phyloP scores from a whole-genome alignment of 2,797 vertebrate species.

The Meda fulgida region DNA sequence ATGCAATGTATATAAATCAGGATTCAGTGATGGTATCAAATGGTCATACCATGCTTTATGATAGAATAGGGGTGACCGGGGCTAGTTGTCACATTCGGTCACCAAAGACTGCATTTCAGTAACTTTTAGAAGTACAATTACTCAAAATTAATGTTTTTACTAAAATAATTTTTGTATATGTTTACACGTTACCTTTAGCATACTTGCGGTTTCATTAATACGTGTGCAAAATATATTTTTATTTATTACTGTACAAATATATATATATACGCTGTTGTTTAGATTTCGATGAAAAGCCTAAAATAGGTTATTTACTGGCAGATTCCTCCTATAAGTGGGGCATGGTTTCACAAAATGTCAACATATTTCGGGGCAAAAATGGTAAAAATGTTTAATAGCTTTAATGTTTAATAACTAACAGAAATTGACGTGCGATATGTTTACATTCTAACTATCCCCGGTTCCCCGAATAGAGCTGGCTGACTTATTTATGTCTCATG shows the following conservation, averaged over 20 bases:
- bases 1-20: not conserved
- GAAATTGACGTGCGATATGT: not conserved
- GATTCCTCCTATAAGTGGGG: not conserved
- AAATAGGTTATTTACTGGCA: too few relatives aligned
- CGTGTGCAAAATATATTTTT: too few relatives aligned
- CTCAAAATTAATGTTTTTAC: not conserved
- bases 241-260: too few relatives aligned
- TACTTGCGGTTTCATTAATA: not conserved
- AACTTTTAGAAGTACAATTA: not conserved
- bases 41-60: not conserved
- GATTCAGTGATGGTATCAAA: not conserved
- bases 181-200: not conserved
- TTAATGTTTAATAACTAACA: not conserved
- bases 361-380: not conserved
- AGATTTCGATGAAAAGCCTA: not conserved
- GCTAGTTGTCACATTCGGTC: not conserved
- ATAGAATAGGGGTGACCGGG: not conserved
- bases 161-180: not conserved
- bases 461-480: not conserved
- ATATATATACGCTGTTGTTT: not conserved
- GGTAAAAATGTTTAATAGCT: not conserved
- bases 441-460: not conserved
- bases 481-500: not conserved
- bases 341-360: not conserved
- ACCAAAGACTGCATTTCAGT: not conserved